phyloP scores from a whole-genome alignment of 2,797 vertebrate species.

The Typhlichthys eigenmanni region DNA sequence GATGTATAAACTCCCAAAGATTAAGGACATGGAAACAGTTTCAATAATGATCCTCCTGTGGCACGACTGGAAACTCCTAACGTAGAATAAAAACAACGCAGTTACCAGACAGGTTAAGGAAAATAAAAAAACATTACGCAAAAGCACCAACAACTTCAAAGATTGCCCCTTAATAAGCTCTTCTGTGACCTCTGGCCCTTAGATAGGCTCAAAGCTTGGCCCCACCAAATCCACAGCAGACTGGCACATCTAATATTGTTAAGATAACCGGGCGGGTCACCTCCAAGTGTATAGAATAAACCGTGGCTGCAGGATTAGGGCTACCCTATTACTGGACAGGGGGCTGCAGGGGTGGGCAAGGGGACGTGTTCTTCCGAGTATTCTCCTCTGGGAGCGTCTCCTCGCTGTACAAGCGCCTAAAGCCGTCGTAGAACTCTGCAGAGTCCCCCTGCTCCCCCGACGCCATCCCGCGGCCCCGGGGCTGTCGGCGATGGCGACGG shows the following conservation, averaged over 20 bases:
- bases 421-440: slow-evolving; percentile 77
- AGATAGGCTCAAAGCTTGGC: slow-evolving; percentile 15
- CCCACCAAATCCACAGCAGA: slow-evolving; percentile 15
- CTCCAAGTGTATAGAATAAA: slow-evolving; percentile 17
- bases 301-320: not conserved
- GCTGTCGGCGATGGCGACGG: not conserved
- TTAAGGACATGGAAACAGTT: no score
- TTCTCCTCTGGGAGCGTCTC: slow-evolving; percentile 23
- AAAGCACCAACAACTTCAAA: not conserved
- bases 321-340: slow-evolving; percentile 42
- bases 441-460: slow-evolving; percentile 34
- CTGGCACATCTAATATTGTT: not conserved
- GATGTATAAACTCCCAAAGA: no score
- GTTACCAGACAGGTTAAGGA: no score
- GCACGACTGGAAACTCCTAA: no score
- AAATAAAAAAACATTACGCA: no score
- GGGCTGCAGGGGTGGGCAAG: slow-evolving; percentile 72
- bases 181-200: no score
- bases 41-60: no score
- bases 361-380: slow-evolving; percentile 42
- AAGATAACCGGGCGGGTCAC: not conserved
- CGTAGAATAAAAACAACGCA: no score
- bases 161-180: not conserved
- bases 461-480: not conserved
- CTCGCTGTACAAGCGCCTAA: slow-evolving; percentile 69